Percentiles rank a stretch among this genome's conserved stretches.
These are phyloP conservation scores for Ascidia mentula DNA, from an alignment of 23 tunicate genomes.

Conservation along the genomic window DNA sequence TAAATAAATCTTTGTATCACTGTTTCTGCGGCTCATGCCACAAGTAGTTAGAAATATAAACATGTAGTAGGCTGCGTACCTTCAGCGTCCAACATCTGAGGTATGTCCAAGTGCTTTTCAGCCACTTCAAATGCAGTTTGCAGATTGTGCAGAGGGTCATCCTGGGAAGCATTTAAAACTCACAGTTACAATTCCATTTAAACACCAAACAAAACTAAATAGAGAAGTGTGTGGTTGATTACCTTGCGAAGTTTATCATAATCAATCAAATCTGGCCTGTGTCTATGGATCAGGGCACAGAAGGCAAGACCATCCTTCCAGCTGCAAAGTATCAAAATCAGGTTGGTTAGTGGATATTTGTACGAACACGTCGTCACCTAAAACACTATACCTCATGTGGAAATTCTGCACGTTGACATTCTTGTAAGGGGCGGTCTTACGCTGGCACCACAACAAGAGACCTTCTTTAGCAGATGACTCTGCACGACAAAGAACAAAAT, in stretches of 20 bases:
- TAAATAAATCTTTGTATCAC: too few relatives aligned
- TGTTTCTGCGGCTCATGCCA: too few relatives aligned
- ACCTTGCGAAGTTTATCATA: constrained; percentile 95
- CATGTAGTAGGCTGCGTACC: too few relatives aligned
- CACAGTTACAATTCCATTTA: not conserved
- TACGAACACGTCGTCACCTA: not conserved
- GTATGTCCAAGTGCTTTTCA: constrained; percentile 97
- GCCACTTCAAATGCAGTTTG: constrained; percentile 99
- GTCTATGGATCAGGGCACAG: constrained; percentile 99
- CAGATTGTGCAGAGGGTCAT: constrained; percentile 94
- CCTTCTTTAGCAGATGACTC: constrained; percentile 99
- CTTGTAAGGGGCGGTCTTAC: constrained; percentile 99
- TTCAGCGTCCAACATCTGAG: constrained; percentile 99
- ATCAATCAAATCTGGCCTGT: constrained; percentile 97
- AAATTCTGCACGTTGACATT: constrained; percentile 99
- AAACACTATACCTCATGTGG: constrained; percentile 84
- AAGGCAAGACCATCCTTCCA: constrained; percentile 99
- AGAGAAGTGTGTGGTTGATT: not conserved
- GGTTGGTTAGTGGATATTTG: not conserved
- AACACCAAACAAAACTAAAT: not conserved
- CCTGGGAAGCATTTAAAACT: constrained; percentile 40
- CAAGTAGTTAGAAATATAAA: too few relatives aligned
- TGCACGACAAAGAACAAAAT: too few relatives aligned
- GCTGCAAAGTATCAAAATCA: constrained; percentile 32
- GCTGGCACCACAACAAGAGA: constrained; percentile 97